Conservation (phyloP, 64 coral and sea anemone species). For the Orbicella faveolata region DNA sequence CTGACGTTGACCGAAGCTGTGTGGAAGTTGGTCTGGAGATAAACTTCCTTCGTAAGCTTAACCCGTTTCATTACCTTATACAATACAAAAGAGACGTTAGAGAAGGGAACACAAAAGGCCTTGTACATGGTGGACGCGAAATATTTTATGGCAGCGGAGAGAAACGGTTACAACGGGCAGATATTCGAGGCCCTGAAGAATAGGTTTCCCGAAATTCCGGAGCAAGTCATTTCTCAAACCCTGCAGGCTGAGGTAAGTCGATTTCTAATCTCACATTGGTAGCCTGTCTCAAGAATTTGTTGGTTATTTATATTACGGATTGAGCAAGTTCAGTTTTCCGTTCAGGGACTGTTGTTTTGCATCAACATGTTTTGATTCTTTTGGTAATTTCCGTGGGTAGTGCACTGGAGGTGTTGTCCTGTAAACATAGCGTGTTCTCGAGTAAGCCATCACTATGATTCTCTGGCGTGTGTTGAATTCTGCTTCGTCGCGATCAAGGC, state of each 20-base stretch:
- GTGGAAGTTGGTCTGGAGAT: not conserved
- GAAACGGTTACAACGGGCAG: constrained; percentile 42
- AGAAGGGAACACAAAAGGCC: constrained; percentile 19
- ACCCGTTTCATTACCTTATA: not conserved
- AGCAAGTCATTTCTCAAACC: constrained; percentile 39
- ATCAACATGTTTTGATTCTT: not conserved
- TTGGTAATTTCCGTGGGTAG: not conserved
- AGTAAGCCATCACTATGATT: not conserved
- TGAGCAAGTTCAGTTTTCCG: not conserved
- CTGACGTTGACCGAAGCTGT: constrained; percentile 20
- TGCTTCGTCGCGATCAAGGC: not conserved
- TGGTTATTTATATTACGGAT: not conserved
- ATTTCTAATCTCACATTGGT: constrained; percentile 1
- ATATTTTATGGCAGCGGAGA: constrained; percentile 50
- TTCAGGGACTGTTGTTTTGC: not conserved
- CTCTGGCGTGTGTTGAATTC: not conserved
- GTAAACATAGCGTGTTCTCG: constrained; percentile 14
- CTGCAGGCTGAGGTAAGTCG: constrained; percentile 23
- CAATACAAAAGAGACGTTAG: constrained; percentile 24
- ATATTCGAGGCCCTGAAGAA: constrained; percentile 38
- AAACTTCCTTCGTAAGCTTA: constrained; percentile 15
- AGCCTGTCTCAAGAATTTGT: not conserved
- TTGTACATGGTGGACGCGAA: constrained; percentile 54
- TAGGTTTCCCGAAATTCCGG: constrained; percentile 47
- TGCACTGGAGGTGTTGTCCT: constrained; percentile 23